A percentile compares a stretch with the other conserved stretches of the same genome.
Evolutionary conservation across 1,140 invertebrate species (phyloP).

Genomic region (Papilio xuthus): DNA sequence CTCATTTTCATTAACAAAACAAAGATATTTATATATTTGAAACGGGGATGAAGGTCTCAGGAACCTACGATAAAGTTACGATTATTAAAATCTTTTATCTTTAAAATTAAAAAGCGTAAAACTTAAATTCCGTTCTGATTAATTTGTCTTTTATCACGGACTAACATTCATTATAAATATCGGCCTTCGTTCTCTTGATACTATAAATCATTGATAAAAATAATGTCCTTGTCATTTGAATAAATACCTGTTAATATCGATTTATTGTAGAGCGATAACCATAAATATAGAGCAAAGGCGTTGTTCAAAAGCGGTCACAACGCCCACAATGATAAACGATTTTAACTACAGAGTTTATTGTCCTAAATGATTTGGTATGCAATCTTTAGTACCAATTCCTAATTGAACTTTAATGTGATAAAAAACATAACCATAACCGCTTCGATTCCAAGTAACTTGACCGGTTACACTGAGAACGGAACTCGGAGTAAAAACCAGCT

Average conservation of each 20-base stretch:
- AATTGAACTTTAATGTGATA: conserved; percentile 4
- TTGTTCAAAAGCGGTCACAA: conserved; percentile 30
- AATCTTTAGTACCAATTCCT: neutral
- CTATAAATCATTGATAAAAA: conserved; percentile 26
- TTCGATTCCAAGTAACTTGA: conserved; percentile 43
- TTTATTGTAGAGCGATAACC: conserved; percentile 12
- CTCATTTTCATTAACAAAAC: no score
- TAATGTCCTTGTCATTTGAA: conserved; percentile 25
- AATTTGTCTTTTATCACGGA: neutral
- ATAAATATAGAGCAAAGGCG: conserved; percentile 31
- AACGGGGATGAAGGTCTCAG: no score
- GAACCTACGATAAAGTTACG: no score
- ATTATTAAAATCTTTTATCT: no score
- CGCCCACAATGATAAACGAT: conserved; percentile 8
- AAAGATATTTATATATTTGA: no score
- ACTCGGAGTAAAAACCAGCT: conserved; percentile 43
- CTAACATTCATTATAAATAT: neutral
- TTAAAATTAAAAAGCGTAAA: no score
- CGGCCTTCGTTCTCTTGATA: conserved; percentile 3
- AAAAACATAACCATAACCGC: conserved; percentile 9
- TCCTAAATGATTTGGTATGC: conserved; percentile 15
- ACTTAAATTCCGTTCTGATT: neutral
- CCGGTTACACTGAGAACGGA: conserved; percentile 49
- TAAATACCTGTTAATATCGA: conserved; percentile 25
- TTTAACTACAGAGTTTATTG: conserved; percentile 12